Evolutionary conservation across 1,140 invertebrate genomes (phyloP), one percentile per base, ranked within the genome.

Genomic region (Tigriopus japonicus): DNA sequence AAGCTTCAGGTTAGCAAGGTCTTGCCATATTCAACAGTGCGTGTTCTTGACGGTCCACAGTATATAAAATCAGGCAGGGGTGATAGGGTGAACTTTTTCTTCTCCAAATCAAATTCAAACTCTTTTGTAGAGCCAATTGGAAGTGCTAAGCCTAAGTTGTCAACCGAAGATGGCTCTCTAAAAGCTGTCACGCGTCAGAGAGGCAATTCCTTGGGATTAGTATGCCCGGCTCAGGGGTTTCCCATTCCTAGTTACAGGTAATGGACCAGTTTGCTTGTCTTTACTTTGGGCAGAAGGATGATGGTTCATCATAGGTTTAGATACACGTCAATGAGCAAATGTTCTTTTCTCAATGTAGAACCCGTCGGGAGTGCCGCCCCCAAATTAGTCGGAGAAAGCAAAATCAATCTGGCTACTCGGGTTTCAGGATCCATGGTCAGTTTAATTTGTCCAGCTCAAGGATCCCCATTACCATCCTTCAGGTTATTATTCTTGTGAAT

Each of bases 111-210:
- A 35, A 35, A 17, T 45, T 2, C 14, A 56, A 21, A 24, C 15
- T 19, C 13, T 14, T 40, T 64, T 53, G 19, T 58, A 66, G 65
- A 66, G 62, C 65, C 65, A 41, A 49, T 65, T 17, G 63, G 65
- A 15, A 65, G 64, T 45, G 63, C 62, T 19, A 35, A 24, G 19
- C 62, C 62, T n/a, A 64, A 59, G 17, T 63, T 64, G 13, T 35
- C 49, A 28, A 51, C 14, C 3, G 45, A 49, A 12, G 45, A 49
- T 10, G n/a, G n/a, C 21, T 17, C n/a, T 49, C 21, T 49, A 6
- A 49, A 49, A 10, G 45, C n/a, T 17, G 21, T 49, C 12, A 49
- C 10, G 3, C 2, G 45, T 19, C 51, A 19, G 42, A 62, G n/a
- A 17, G 51, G 15, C 6, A 40, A 58, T 6, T 28, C 55, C 5